Evolutionary conservation across 2,113 vertebrate genomes (phyloP), one percentile per base, ranked within the genome.

Genomic region (Empidonax traillii): DNA sequence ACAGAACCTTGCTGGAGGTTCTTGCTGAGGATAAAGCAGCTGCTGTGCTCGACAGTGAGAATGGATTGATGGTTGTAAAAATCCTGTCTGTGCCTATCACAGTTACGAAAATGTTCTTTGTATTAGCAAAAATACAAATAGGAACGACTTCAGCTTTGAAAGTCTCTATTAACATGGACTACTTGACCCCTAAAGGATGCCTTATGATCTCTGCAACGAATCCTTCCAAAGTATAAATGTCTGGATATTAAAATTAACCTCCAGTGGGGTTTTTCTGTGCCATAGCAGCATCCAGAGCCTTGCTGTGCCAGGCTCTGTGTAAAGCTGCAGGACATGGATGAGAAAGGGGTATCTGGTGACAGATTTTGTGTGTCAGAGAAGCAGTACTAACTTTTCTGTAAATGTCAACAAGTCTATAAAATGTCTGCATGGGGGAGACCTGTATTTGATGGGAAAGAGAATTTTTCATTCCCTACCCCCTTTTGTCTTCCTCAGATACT

Each of bases 11-110:
- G 39, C 63, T 95, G 44, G 81, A 71, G 56, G 11, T 23, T n/a
- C 82, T 69, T 37, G 41, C 88, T 78, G 73, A 80, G 74, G 37
- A 37, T 92, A 46, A 85, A 88, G 92, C 85, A 86, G 56, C 86
- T 95, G 82, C 72, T 94, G 41, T 83, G 49, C 93, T 63, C 85
- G 87, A 75, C 55, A 82, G 47, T 56, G 79, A 88, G 92, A 83
- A 37, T 33, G 78, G 88, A 63, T 65, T 49, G 58, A 58, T 90
- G 76, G 93, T 93, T 84, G 67, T 95, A 69, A 87, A 83, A 96
- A 65, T 80, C 81, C 51, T 91, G 66, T 91, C 78, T 97, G 89
- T 97, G 93, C 90, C 92, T 94, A 79, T 86, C 1, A 4, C 92
- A 80, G 94, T 95, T 80, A 95, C 93, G 66, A 58, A 75, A 43